Evolutionary conservation across 1,140 invertebrate genomes (phyloP), one percentile per base, ranked within the genome.

Genomic region (Nasonia giraulti): DNA sequence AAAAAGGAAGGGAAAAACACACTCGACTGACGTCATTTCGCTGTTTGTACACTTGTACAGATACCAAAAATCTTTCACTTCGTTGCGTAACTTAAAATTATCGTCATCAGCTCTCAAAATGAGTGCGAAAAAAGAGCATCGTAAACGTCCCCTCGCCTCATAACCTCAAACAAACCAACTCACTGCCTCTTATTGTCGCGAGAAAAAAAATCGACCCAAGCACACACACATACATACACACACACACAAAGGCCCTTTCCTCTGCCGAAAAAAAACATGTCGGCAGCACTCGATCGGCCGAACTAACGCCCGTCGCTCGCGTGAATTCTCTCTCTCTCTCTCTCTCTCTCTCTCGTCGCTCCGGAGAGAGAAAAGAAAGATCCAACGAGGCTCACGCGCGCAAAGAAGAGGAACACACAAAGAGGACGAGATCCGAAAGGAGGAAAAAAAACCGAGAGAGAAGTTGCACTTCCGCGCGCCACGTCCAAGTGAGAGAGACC

Each of bases 401-500:
- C 20, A 76, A 83, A 76, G 50, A 76, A 50, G n/a, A 50, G 31
- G 47, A 79, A 37, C 23, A 17, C 23, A 55, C 33, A 37, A 55
- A 74, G 23, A 62, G 23, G 12, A 62, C 37, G 40, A 83, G 33
- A 66, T 37, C 33, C 40, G 40, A 31, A 40, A 44, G 7, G 62
- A 71, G 33, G n/a, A 37, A n/a, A 62, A 23, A 40, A 73, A 33
- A 8, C 40, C 44, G 33, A 2, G 11, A 74, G 27, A 74, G 27
- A 83, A 78, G 66, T 74, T 20, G 73, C 73, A 82, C 73, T 82
- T 82, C 6, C 27, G 17, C 71, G 1, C 71, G 2, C 50, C 74
- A 66, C 66, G 44, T 37, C 40, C 80, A 82, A 87, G 84, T 83
- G 23, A 76, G 74, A 31, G 17, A 82, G 73, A 40, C 83, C 47